phyloP scores from a whole-genome alignment of 2,113 vertebrate genomes.

The Campylorhamphus procurvoides region DNA sequence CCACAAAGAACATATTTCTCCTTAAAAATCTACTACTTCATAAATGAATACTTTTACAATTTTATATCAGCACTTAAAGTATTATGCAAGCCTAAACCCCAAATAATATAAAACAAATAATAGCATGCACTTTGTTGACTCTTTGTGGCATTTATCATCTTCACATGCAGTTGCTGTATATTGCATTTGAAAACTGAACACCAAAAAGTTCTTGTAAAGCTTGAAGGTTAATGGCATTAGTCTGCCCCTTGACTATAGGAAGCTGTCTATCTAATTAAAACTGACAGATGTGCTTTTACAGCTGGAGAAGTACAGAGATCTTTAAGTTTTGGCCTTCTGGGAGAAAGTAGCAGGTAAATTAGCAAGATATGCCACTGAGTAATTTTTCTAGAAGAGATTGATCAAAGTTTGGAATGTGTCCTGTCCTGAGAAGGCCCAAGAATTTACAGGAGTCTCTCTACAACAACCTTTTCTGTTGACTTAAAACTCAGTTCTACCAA shows the following conservation, averaged over 20 bases:
- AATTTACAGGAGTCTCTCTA: neutral
- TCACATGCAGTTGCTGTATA: neutral
- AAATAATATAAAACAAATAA: neutral
- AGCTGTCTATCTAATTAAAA: conserved; percentile 68
- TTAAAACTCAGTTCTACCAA: neutral
- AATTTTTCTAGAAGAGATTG: conserved; percentile 32
- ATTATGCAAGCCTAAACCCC: neutral
- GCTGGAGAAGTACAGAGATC: conserved; percentile 27
- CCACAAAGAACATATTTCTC: neutral
- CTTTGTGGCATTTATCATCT: conserved; percentile 1
- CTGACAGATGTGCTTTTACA: conserved; percentile 68
- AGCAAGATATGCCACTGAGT: conserved; percentile 27
- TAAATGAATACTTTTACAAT: neutral
- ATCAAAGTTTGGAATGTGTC: conserved; percentile 23
- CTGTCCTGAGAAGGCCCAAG: conserved; percentile 1
- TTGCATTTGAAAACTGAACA: conserved; percentile 34
- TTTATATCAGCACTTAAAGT: neutral
- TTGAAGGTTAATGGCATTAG: conserved; percentile 69
- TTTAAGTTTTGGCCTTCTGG: conserved; percentile 29
- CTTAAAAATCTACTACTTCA: neutral
- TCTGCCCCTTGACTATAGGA: conserved; percentile 51
- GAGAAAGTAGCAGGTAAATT: conserved; percentile 39
- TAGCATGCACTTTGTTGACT: neutral
- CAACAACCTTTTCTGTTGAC: neutral
- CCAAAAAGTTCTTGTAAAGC: conserved; percentile 20